Evolutionary conservation across 1,140 invertebrate genomes (phyloP).

Genomic region (Archivesica marissinica): DNA sequence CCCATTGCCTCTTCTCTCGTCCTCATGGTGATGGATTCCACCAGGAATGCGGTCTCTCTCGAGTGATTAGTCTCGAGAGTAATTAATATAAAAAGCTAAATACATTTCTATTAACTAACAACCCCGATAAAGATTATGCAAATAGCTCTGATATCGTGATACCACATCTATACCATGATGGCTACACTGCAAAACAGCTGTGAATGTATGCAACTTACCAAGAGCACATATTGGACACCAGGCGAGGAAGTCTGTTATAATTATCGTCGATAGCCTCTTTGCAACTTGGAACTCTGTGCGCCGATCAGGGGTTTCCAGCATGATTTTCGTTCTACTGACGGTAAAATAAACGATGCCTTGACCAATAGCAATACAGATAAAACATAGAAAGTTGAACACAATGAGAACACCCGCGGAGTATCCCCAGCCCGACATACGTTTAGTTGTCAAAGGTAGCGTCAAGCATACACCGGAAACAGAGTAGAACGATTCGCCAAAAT

Average conservation of each 20-base stretch:
- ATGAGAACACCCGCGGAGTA: conserved; percentile 42
- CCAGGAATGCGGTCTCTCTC: no score
- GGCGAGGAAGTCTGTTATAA: conserved; percentile 64
- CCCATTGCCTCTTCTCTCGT: no score
- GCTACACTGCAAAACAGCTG: no score
- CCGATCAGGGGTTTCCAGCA: conserved; percentile 3
- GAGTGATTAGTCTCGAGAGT: no score
- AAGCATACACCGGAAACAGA: conserved; percentile 62
- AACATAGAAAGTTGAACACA: conserved; percentile 58
- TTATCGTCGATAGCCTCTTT: conserved; percentile 42
- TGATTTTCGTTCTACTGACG: neutral
- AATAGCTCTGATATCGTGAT: no score
- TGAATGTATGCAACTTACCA: conserved; percentile 42
- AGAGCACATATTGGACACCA: conserved; percentile 70
- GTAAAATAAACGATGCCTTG: conserved; percentile 11
- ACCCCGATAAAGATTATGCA: no score
- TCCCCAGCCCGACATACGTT: neutral
- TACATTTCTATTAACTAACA: no score
- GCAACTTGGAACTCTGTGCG: conserved; percentile 56
- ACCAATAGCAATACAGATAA: conserved; percentile 57
- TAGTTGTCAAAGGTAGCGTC: conserved; percentile 48
- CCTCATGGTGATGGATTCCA: no score
- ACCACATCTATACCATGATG: no score
- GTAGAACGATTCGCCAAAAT: conserved; percentile 57
- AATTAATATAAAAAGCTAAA: no score